Base-by-base conservation (phyloP, 2,113 vertebrate species). In the Crotophaga sulcirostris region DNA sequence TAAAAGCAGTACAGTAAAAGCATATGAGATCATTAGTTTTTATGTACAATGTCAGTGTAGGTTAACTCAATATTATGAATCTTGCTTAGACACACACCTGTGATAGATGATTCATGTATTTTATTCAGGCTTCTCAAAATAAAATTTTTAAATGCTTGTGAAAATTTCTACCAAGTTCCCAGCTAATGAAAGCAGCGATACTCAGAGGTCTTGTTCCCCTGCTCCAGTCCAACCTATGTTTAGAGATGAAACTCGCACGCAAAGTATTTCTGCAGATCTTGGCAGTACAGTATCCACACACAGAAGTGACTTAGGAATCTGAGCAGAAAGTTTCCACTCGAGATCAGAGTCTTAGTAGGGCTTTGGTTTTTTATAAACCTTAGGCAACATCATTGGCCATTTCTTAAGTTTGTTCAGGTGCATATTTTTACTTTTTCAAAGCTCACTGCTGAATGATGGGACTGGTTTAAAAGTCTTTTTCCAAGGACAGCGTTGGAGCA, bases 381-480 rank as follows among this genome's bases (percentile, higher is more conserved):
- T 33, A 42, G 36, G 16, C 49, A 75, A 36, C 0, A 0, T 1
- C 45, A 11, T 15, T 45, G 38, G 25, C 3, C 33, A 14, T 72
- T 42, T 67, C 62, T 59, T n/a, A 70, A n/a, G 13, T 18, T 63
- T 81, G 9, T 68, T 34, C 19, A 62, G 42, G 23, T 51, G 36
- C 80, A 9, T 26, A 40, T 15, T 86, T 86, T 25, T 58, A n/a
- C 19, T 54, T 69, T 55, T 63, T 19, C 38, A 63, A 69, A 72
- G 42, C 29, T 70, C 1, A 0, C 70, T 79, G 33, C 24, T 78
- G 38, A 20, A 87, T 26, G 14, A 47, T 11, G 42, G 10, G 15
- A n/a, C 16, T 51, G 36, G 11, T 18, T 77, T 51, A 40, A 42
- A 79, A 51, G 8, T 31, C 55, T 84, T 23, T 23, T 45, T 36